phyloP scores from a whole-genome alignment of 2,888 invertebrate genomes.

The Meiosimyza platycephala region DNA sequence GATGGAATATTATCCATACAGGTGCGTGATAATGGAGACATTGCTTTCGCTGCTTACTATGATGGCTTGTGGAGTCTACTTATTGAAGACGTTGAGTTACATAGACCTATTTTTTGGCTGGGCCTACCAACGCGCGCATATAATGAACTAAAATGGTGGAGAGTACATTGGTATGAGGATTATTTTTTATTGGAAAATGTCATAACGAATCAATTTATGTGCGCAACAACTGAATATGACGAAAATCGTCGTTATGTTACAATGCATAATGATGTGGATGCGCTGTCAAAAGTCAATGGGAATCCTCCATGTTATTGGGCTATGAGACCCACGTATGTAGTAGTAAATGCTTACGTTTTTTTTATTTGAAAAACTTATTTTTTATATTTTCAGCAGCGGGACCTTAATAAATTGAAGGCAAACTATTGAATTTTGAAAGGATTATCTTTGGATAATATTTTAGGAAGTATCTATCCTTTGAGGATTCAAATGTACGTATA shows the following conservation, averaged over 20 bases:
- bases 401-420: too few relatives aligned
- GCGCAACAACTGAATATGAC: constrained; percentile 34
- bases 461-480: too few relatives aligned
- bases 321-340: too few relatives aligned
- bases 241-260: constrained; percentile 33
- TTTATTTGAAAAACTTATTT: too few relatives aligned
- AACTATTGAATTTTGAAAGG: too few relatives aligned
- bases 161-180: constrained; percentile 16
- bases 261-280: background rate
- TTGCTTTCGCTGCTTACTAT: constrained; percentile 40
- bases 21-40: constrained; percentile 25
- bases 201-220: constrained; percentile 24
- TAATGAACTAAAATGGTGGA: constrained; percentile 36
- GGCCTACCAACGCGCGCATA: constrained; percentile 3
- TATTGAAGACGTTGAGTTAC: constrained; percentile 37
- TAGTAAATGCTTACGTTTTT: too few relatives aligned
- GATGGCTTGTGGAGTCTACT: constrained; percentile 31
- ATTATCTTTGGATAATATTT: too few relatives aligned
- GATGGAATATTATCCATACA: constrained; percentile 38
- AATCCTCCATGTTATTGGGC: too few relatives aligned
- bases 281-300: too few relatives aligned
- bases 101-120: constrained; percentile 42
- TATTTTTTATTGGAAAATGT: constrained; percentile 24
- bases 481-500: too few relatives aligned
- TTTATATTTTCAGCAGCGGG: too few relatives aligned